These are phyloP conservation scores for Polietes domitor DNA, from an alignment of 2,888 invertebrate species.

Conservation along the genomic window DNA sequence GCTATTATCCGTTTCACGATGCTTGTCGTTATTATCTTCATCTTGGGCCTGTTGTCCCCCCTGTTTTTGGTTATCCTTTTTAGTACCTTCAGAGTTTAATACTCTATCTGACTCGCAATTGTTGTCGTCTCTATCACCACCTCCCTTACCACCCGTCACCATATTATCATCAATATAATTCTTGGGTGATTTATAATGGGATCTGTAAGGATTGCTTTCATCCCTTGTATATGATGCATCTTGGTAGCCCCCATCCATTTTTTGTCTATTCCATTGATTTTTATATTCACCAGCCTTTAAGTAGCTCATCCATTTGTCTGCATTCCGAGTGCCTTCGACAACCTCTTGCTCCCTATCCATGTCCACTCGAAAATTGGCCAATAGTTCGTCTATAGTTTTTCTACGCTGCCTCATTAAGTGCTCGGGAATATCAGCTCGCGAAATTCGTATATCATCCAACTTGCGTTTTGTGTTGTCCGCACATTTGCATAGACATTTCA, in stretches of 20 bases:
- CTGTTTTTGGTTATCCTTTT: slow-evolving; percentile 15
- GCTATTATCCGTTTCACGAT: background rate
- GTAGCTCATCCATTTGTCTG: background rate
- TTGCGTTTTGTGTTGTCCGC: background rate
- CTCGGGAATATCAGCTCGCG: background rate
- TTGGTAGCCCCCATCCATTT: background rate
- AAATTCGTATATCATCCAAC: background rate
- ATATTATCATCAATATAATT: no score
- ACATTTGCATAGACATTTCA: background rate
- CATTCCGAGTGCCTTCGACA: background rate
- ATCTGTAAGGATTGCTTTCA: background rate
- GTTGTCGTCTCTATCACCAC: background rate
- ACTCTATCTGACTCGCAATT: background rate
- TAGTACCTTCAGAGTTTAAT: background rate
- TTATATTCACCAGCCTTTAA: slow-evolving; percentile 3
- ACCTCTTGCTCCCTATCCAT: slow-evolving; percentile 17
- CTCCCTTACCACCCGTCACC: slow-evolving; percentile 30
- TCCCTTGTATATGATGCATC: background rate
- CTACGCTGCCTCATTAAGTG: slow-evolving; percentile 69
- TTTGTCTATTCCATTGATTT: background rate
- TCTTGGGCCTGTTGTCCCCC: background rate
- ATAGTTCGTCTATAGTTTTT: slow-evolving; percentile 72
- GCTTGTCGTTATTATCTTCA: slow-evolving; percentile 8
- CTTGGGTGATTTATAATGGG: no score
- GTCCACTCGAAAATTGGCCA: slow-evolving; percentile 68